Percentiles rank a stretch among this genome's conserved stretches.
These are phyloP conservation scores for Anoplophora glabripennis DNA, from an alignment of 1,140 invertebrate species.

Conservation along the genomic window DNA sequence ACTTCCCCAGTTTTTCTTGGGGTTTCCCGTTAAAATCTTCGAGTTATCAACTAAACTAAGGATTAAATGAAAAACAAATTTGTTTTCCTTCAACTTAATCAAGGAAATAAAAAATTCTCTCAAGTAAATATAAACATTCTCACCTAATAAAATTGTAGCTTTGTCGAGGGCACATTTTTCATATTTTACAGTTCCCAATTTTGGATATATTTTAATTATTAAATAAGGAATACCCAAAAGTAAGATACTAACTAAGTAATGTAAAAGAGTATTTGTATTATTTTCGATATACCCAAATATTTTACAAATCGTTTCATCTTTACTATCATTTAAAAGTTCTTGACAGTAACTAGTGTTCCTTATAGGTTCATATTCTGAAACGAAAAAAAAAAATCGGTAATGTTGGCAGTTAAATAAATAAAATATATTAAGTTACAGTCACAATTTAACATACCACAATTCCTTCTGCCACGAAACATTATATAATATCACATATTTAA, in stretches of 20 bases:
- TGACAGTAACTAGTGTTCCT: slow-evolving; percentile 17
- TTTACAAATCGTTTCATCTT: slow-evolving; percentile 50
- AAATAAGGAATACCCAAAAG: slow-evolving; percentile 55
- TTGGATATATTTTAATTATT: slow-evolving; percentile 52
- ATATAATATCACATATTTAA: no score
- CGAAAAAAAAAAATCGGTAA: not conserved
- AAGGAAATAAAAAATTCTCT: not conserved
- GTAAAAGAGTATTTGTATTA: slow-evolving; percentile 47
- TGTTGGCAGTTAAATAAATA: not conserved
- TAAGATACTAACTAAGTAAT: slow-evolving; percentile 50
- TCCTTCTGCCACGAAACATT: no score
- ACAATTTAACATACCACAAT: not conserved
- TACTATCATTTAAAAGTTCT: slow-evolving; percentile 30
- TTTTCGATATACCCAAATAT: slow-evolving; percentile 53
- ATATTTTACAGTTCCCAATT: slow-evolving; percentile 51
- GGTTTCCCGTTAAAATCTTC: not conserved
- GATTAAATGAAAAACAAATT: not conserved
- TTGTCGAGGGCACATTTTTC: slow-evolving; percentile 53
- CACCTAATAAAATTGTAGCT: slow-evolving; percentile 54
- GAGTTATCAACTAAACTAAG: not conserved
- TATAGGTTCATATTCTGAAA: slow-evolving; percentile 36
- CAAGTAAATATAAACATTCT: slow-evolving; percentile 27
- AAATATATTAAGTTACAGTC: not conserved
- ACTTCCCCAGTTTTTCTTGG: not conserved
- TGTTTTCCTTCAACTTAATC: not conserved